phyloP scores from a whole-genome alignment of 2,797 vertebrate species.

The Neopelma chrysocephalum region DNA sequence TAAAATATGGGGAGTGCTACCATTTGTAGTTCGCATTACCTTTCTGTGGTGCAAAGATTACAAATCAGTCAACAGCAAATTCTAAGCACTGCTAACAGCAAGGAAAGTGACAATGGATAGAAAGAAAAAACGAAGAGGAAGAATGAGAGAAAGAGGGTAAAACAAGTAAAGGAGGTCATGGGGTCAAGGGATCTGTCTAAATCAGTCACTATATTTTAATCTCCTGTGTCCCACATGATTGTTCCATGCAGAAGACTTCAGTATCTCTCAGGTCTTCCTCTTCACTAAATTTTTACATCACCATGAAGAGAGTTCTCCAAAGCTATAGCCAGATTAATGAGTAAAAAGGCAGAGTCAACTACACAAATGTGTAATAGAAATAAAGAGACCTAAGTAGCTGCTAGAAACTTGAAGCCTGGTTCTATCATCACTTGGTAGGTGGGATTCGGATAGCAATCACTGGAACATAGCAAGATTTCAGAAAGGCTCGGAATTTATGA shows the following conservation, averaged over 20 bases:
- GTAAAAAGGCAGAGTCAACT: neutral
- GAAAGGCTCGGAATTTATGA: slow-evolving; percentile 37
- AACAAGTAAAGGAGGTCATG: neutral
- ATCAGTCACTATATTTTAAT: neutral
- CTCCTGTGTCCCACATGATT: neutral
- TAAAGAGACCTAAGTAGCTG: neutral
- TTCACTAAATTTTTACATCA: neutral
- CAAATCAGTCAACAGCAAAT: neutral
- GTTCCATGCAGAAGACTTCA: neutral
- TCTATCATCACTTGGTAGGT: slow-evolving; percentile 34
- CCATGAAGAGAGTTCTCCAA: neutral
- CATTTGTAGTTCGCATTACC: neutral
- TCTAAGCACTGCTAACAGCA: neutral
- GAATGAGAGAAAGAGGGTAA: neutral
- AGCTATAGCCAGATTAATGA: neutral
- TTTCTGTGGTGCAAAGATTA: neutral
- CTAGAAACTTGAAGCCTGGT: neutral
- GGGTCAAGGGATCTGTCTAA: neutral
- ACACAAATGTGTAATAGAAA: neutral
- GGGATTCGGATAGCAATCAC: neutral
- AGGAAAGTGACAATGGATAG: neutral
- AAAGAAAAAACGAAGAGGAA: neutral
- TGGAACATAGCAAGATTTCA: slow-evolving; percentile 11
- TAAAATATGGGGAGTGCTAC: neutral
- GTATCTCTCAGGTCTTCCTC: neutral